These are phyloP conservation scores for Rhimphoctona megacephalus DNA, from an alignment of 2,888 invertebrate genomes.

Conservation along the genomic window DNA sequence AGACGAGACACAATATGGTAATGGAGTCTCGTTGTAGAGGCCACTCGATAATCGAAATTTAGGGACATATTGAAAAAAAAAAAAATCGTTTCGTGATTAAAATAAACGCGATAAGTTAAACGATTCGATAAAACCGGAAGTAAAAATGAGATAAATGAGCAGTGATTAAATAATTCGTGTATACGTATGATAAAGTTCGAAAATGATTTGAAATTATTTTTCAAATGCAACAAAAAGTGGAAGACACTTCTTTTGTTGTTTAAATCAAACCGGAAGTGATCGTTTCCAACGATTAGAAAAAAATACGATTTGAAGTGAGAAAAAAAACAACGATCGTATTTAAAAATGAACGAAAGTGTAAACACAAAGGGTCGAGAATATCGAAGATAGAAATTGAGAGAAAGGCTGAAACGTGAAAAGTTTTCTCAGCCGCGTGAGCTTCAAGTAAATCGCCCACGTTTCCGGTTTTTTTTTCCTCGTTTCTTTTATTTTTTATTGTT, in stretches of 20 bases:
- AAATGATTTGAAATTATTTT: slow-evolving; percentile 4
- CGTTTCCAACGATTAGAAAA: not conserved
- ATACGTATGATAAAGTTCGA: not conserved
- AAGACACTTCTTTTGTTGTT: not conserved
- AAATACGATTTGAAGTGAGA: not conserved
- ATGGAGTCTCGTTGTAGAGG: slow-evolving; percentile 3
- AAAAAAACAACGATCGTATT: not conserved
- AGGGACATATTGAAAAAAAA: slow-evolving; percentile 28
- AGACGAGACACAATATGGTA: not conserved
- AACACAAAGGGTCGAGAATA: slow-evolving; percentile 5
- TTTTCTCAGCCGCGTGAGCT: slow-evolving; percentile 12
- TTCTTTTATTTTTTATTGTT: not conserved
- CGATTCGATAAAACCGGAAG: not conserved
- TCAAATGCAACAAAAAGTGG: not conserved
- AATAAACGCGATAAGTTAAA: not conserved
- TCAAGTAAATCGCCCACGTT: slow-evolving; percentile 4
- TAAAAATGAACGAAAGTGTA: slow-evolving; percentile 14
- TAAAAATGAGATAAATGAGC: not conserved
- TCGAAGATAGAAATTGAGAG: slow-evolving; percentile 11
- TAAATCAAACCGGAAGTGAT: not conserved
- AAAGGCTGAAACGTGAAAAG: not conserved
- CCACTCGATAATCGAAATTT: slow-evolving; percentile 27
- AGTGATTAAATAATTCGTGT: not conserved
- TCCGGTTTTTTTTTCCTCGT: not conserved
- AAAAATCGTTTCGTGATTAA: not conserved